These are phyloP conservation scores for Orussus abietinus DNA, from an alignment of 1,140 invertebrate genomes.

Conservation along the genomic window DNA sequence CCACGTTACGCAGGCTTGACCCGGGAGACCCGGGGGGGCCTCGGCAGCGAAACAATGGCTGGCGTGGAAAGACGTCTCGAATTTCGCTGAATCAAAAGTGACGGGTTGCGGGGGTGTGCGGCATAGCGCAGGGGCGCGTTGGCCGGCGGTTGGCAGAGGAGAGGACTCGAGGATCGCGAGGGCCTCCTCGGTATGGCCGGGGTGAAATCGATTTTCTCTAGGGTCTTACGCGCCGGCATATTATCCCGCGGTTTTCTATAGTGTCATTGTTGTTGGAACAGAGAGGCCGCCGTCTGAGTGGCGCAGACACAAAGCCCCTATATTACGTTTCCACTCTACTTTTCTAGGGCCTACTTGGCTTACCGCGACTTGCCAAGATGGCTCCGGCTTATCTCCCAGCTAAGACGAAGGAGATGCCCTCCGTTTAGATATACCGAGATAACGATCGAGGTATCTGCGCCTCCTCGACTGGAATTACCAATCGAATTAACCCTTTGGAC, in stretches of 20 bases:
- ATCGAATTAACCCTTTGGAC: too few relatives aligned
- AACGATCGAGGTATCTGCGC: too few relatives aligned
- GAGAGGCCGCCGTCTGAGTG: slow-evolving; percentile 29
- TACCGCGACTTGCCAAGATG: too few relatives aligned
- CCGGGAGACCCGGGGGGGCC: too few relatives aligned
- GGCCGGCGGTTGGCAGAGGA: too few relatives aligned
- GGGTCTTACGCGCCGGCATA: slow-evolving; percentile 25
- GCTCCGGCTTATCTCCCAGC: too few relatives aligned
- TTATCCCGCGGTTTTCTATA: slow-evolving; percentile 40
- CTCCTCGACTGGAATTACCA: too few relatives aligned
- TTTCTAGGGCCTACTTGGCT: slow-evolving; percentile 21
- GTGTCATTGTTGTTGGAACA: slow-evolving; percentile 44
- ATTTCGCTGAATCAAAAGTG: slow-evolving; percentile 54
- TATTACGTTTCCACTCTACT: slow-evolving; percentile 47
- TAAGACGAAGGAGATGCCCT: too few relatives aligned
- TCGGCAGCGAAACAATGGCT: slow-evolving; percentile 52
- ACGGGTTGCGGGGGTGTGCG: slow-evolving; percentile 10
- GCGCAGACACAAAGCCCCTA: slow-evolving; percentile 36
- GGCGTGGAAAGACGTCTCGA: slow-evolving; percentile 50
- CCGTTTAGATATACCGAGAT: too few relatives aligned
- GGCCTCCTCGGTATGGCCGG: slow-evolving; percentile 17
- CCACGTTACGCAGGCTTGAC: too few relatives aligned
- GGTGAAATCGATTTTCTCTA: slow-evolving; percentile 47
- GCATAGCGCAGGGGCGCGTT: too few relatives aligned
- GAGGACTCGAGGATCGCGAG: slow-evolving; percentile 21